Percentiles rank a stretch among this genome's conserved stretches.
Evolutionary conservation across 2,113 vertebrate genomes (phyloP).

Genomic region (Dasyprocta punctata): DNA sequence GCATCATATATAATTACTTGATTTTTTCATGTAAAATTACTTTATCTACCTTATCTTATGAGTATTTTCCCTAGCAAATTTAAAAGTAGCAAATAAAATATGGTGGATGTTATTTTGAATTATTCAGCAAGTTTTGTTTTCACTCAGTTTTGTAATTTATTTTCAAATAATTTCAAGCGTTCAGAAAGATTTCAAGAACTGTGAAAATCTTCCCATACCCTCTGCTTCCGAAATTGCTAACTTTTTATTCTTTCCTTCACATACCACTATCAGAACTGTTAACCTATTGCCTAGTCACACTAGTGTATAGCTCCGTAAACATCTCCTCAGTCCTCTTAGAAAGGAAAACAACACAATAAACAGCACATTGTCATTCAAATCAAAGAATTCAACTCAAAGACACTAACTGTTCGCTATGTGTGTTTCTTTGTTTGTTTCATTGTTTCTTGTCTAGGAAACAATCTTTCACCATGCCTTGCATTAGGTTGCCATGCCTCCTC

Average conservation of each 20-base stretch:
- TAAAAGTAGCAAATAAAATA: conserved; percentile 8
- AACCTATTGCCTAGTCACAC: not conserved
- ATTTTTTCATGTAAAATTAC: not conserved
- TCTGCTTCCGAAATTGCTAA: not conserved
- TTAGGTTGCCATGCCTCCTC: not conserved
- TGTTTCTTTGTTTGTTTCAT: not conserved
- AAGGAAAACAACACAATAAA: not conserved
- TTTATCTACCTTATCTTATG: not conserved
- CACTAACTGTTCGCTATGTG: not conserved
- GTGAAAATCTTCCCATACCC: not conserved
- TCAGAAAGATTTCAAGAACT: not conserved
- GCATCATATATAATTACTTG: conserved; percentile 12
- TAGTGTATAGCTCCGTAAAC: not conserved
- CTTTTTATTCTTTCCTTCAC: not conserved
- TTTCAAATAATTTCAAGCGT: conserved; percentile 37
- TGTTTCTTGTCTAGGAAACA: not conserved
- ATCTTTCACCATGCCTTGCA: not conserved
- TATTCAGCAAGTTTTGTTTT: not conserved
- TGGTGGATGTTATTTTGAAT: not conserved
- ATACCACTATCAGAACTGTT: not conserved
- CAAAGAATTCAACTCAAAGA: not conserved
- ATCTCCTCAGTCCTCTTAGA: not conserved
- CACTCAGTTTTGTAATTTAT: not conserved
- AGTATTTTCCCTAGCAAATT: not conserved
- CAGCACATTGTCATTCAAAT: not conserved